Percentiles rank a stretch among this genome's conserved stretches.
phyloP scores from a whole-genome alignment of 2,113 vertebrate genomes.

The Marmota flaviventris region DNA sequence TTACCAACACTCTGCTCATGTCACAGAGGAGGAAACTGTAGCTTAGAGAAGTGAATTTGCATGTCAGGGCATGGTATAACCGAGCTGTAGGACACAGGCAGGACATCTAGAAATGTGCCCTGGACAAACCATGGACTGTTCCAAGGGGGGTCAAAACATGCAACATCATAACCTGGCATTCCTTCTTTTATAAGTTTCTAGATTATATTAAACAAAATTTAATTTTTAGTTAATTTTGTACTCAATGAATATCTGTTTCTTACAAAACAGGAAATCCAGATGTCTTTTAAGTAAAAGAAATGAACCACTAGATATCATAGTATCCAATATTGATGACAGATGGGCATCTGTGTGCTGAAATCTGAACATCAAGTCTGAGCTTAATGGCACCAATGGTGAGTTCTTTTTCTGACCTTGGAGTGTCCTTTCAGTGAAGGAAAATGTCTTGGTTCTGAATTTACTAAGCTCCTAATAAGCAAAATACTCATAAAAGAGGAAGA shows the following conservation, averaged over 20 bases:
- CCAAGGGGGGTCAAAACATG: background rate
- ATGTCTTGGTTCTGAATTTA: background rate
- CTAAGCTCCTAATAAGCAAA: background rate
- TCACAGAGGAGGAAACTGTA: background rate
- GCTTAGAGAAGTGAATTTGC: background rate
- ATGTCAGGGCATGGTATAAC: accelerated
- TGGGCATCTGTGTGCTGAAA: background rate
- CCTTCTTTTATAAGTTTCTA: background rate
- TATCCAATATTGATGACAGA: background rate
- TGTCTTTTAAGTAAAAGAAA: background rate
- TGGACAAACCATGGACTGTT: background rate
- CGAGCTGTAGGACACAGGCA: background rate
- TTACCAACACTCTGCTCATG: background rate
- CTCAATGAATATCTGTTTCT: background rate
- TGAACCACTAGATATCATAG: background rate
- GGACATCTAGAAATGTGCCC: too few relatives aligned
- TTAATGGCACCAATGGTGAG: too few relatives aligned
- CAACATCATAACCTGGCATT: background rate
- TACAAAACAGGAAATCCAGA: background rate
- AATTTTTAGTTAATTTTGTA: background rate
- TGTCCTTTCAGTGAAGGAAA: background rate
- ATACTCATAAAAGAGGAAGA: background rate
- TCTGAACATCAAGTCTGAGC: background rate
- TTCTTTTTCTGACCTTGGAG: background rate
- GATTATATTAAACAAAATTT: background rate